Base-by-base conservation (phyloP, 2,797 vertebrate species). In the Chelon auratus region DNA sequence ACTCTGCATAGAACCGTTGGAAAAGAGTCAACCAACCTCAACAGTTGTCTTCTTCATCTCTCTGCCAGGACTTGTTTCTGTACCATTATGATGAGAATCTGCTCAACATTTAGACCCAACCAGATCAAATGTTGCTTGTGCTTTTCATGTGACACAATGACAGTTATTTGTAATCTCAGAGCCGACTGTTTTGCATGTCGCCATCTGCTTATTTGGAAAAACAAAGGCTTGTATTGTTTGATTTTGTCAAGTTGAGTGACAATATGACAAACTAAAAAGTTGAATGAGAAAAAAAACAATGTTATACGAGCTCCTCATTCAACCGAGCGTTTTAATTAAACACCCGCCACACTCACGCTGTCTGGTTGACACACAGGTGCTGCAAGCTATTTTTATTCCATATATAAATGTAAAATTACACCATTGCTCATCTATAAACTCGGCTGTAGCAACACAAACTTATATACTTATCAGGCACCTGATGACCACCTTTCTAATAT, bases 331-430 rank as follows among this genome's bases (percentile, higher is more conserved):
- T 22, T 59, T 53, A 3, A 26, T 26, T 3, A 26, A 33, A 24
- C 47, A 53, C 18, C 12, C 39, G 22, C 9, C 52, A 37, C 62
- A 30, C 63, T 57, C 20, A 10, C 3, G 24, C 17, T 22, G 11
- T 30, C 17, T 39, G 0, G 39, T 56, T 1, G n/a, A 66, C 26
- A 33, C 59, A 68, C 70, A 80, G 67, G 60, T 60, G 62, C 71
- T 50, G 57, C 53, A 2, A 15, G 51, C 42, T 80, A 51, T 75
- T 82, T 82, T 65, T 64, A 43, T 55, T 42, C 53, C 50, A 50
- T 54, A 57, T 39, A 50, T 62, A 30, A 18, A 10, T 77, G 58
- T 68, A 71, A 63, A 74, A 20, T 55, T 59, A 68, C 57, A 52
- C 45, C 42, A 4, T 36, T 53, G 22, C 51, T 53, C 0, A n/a